Base-by-base conservation (phyloP, 2,888 invertebrate genomes). In the Empis livida region DNA sequence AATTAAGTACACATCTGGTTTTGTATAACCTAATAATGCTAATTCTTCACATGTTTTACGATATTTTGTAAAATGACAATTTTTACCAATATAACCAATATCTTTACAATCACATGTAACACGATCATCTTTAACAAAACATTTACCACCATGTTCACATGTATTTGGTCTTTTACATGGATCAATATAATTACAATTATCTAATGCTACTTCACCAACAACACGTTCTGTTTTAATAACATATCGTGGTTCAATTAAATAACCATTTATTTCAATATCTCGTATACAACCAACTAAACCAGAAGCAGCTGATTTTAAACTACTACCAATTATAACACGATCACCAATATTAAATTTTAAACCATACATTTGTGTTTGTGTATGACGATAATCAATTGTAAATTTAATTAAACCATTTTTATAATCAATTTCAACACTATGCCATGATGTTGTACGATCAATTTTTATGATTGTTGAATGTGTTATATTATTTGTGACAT, bases 271-370 rank as follows among this genome's bases (percentile, higher is more conserved):
- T 63, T 80, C 78, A 50, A 94, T 83, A 60, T 91, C 87, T 53
- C 90, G 77, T 78, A 94, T 87, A 63, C 95, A 95, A 23, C 95
- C 95, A 44, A 92, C 87, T 46, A 94, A 73, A 5, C 93, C 91
- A 61, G 77, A 68, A 57, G 81, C 82, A 13, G 77, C 77, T 30
- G 75, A 78, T 64, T 82, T 80, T 15, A 84, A 74, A 41, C 89
- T 88, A 59, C 87, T 88, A 48, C 88, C 89, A 54, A 88, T 83
- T 49, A 83, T 80, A 51, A 84, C 78, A 63, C 78, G 79, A 61
- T 82, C 78, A 57, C 79, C 80, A 13, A 84, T 70, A 58, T 78
- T 77, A 57, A 84, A 82, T 54, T 78, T 76, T 61, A 81, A 64
- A 37, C 77, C 76, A 63, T 79, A 73, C 75, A 75, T 73, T 67